Conservation (phyloP, 2,113 vertebrate species). For the Brienomyrus longianalis region DNA sequence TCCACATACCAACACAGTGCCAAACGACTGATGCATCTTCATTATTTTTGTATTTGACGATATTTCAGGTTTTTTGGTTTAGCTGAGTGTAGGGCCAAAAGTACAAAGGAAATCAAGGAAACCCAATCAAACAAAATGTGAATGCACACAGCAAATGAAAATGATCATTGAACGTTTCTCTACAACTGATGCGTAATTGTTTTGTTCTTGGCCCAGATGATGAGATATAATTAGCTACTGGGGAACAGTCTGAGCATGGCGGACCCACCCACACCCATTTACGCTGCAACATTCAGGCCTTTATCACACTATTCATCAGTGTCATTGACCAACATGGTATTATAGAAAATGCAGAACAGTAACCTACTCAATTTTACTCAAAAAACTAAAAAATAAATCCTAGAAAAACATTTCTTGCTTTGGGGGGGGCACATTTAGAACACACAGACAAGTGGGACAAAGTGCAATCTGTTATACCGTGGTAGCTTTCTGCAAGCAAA, state of each 20-base stretch:
- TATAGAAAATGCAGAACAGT: not conserved
- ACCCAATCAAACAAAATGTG: not conserved
- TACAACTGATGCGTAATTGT: not conserved
- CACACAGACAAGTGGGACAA: constrained; percentile 10
- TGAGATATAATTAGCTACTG: not conserved
- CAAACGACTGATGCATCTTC: not conserved
- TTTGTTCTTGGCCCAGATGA: not conserved
- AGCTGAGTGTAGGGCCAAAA: not conserved
- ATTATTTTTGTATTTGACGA: not conserved
- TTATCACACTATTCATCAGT: not conserved
- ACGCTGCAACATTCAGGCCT: not conserved
- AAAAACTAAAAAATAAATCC: not conserved
- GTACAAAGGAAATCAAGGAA: not conserved
- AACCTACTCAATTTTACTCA: not conserved
- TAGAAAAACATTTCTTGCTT: not conserved
- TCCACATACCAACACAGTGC: not conserved
- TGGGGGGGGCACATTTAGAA: not conserved
- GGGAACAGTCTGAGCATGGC: not conserved
- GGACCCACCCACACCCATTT: not conserved
- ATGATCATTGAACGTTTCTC: not conserved
- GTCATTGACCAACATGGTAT: not conserved
- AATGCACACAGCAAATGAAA: not conserved
- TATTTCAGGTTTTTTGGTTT: not conserved
- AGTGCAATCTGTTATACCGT: constrained; percentile 32
- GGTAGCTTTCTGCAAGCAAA: constrained; percentile 86